These are phyloP conservation scores for Rhyzopertha dominica DNA, from an alignment of 1,140 invertebrate genomes.

Conservation along the genomic window DNA sequence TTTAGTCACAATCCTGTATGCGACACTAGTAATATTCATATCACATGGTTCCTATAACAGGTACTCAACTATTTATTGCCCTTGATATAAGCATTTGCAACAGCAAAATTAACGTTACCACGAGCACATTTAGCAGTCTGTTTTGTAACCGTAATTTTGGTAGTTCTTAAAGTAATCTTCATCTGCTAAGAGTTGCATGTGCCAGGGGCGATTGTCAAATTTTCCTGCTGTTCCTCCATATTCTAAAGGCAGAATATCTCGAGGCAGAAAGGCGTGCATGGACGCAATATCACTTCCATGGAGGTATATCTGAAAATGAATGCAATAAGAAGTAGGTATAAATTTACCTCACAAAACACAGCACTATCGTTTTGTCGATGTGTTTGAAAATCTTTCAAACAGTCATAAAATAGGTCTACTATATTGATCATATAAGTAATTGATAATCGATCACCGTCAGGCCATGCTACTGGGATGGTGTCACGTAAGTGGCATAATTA, in stretches of 20 bases:
- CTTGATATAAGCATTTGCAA: too few species aligned
- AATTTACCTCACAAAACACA: neutral
- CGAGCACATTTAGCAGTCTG: too few species aligned
- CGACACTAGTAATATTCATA: too few species aligned
- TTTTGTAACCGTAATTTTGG: slow-evolving; percentile 31
- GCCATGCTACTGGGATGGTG: too few species aligned
- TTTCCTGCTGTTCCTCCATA: slow-evolving; percentile 51
- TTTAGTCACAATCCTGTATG: too few species aligned
- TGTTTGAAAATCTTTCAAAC: neutral
- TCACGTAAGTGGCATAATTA: too few species aligned
- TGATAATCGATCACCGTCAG: too few species aligned
- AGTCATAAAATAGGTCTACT: neutral
- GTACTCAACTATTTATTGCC: too few species aligned
- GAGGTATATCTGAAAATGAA: slow-evolving; percentile 46
- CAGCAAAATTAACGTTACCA: too few species aligned
- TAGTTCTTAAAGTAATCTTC: slow-evolving; percentile 40
- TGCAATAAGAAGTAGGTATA: neutral
- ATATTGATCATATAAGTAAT: too few species aligned
- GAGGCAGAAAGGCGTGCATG: slow-evolving; percentile 47
- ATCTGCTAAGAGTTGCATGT: slow-evolving; percentile 35
- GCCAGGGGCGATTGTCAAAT: slow-evolving; percentile 46
- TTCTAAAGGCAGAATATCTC: slow-evolving; percentile 50
- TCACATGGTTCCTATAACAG: too few species aligned
- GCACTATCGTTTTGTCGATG: neutral
- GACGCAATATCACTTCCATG: slow-evolving; percentile 52